Conservation (phyloP, 2,113 vertebrate species). For the Sminthopsis crassicaudata region DNA sequence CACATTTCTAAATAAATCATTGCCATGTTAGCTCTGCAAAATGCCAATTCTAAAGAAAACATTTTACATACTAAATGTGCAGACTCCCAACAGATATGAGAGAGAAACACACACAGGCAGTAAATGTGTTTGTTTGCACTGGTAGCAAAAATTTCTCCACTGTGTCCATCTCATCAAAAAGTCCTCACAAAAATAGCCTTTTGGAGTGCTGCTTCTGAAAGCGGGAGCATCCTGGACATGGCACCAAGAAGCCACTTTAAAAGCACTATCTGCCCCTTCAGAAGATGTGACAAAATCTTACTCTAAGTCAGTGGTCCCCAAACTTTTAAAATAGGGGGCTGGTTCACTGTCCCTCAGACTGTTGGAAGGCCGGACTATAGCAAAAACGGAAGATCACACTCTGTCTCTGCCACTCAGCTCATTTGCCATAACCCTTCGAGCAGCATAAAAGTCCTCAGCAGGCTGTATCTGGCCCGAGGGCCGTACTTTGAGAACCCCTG, state of each 20-base stretch:
- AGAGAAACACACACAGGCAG: neutral
- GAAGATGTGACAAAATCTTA: no score
- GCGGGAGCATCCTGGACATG: neutral
- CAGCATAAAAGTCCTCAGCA: no score
- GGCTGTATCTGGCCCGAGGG: no score
- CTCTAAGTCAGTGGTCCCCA: no score
- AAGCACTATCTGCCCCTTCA: neutral
- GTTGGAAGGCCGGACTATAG: no score
- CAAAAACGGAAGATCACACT: no score
- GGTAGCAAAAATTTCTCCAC: neutral
- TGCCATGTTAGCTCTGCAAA: constrained; percentile 13
- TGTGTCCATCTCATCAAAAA: neutral
- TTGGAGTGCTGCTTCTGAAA: neutral
- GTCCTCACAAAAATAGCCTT: neutral
- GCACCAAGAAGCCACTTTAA: constrained; percentile 33
- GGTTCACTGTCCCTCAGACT: no score
- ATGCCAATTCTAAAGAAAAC: neutral
- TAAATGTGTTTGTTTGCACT: neutral
- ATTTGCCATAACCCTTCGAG: no score
- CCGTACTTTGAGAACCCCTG: no score
- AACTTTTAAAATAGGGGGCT: no score
- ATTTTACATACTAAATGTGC: neutral
- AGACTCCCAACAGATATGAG: neutral
- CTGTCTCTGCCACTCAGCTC: no score
- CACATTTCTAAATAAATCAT: neutral